Evolutionary conservation across 2,113 vertebrate genomes (phyloP).

Genomic region (Poecilia latipinna): DNA sequence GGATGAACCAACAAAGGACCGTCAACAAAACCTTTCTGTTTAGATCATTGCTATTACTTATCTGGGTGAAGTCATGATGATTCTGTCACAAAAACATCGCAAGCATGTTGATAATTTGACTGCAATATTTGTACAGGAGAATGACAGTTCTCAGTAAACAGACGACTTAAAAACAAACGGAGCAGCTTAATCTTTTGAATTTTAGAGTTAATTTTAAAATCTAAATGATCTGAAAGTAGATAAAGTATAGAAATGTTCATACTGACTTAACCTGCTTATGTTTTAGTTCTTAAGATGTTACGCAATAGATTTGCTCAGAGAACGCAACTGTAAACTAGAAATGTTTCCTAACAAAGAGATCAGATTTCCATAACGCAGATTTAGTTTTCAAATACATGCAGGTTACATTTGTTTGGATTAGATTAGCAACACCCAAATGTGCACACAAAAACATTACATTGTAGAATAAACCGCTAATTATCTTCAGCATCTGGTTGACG

Average conservation of each 20-base stretch:
- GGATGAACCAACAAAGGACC: slow-evolving; percentile 25
- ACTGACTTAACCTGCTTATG: neutral
- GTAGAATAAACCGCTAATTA: too few species aligned
- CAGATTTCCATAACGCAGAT: too few species aligned
- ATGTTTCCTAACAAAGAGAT: too few species aligned
- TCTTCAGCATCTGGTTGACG: too few species aligned
- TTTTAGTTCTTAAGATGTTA: too few species aligned
- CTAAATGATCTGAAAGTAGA: neutral
- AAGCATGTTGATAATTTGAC: neutral
- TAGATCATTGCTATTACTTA: slow-evolving; percentile 31
- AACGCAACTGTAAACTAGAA: too few species aligned
- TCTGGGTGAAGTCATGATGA: slow-evolving; percentile 29
- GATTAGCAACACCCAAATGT: too few species aligned
- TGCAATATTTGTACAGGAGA: neutral
- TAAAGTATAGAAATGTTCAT: neutral
- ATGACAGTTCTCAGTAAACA: neutral
- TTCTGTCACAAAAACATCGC: neutral
- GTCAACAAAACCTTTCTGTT: slow-evolving; percentile 23
- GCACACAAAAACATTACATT: too few species aligned
- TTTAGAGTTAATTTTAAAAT: neutral
- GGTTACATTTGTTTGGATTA: too few species aligned
- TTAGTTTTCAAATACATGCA: too few species aligned
- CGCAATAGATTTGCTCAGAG: too few species aligned
- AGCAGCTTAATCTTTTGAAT: neutral
- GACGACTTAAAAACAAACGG: neutral